Percentiles rank a stretch among this genome's conserved stretches.
phyloP scores from a whole-genome alignment of 2,113 vertebrate species.

The Benitochromis conjunctus region DNA sequence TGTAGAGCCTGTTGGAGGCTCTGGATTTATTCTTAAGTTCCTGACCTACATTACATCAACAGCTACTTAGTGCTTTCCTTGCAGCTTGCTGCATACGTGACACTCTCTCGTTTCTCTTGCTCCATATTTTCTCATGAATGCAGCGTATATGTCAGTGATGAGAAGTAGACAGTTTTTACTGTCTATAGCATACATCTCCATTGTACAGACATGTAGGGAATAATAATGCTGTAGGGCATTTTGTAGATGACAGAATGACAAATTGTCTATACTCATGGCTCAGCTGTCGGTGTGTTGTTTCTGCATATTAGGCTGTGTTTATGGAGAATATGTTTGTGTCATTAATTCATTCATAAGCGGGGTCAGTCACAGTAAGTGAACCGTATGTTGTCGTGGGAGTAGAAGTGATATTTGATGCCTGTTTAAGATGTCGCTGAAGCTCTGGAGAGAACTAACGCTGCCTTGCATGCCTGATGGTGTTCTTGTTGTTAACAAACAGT shows the following conservation, averaged over 20 bases:
- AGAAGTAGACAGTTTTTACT: neutral
- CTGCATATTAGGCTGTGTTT: neutral
- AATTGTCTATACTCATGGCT: neutral
- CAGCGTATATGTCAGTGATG: neutral
- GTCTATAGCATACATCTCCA: neutral
- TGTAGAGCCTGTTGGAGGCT: neutral
- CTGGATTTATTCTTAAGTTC: neutral
- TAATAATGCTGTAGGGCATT: neutral
- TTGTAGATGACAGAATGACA: neutral
- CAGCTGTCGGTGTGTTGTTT: neutral
- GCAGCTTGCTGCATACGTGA: neutral
- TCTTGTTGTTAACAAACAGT: neutral
- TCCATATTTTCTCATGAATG: constrained; percentile 2
- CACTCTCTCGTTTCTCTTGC: neutral
- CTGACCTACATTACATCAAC: neutral
- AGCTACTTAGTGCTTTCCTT: neutral
- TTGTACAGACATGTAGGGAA: neutral
- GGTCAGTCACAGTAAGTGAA: constrained; percentile 8
- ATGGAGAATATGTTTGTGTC: neutral
- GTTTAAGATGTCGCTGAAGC: neutral
- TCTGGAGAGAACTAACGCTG: neutral
- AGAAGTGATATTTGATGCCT: neutral
- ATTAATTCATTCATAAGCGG: constrained; percentile 3
- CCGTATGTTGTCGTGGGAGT: constrained; percentile 4
- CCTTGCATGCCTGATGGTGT: neutral